A percentile compares a stretch with the other conserved stretches of the same genome.
phyloP scores from a whole-genome alignment of 2,888 invertebrate genomes.

The Tetrapedia diversipes region DNA sequence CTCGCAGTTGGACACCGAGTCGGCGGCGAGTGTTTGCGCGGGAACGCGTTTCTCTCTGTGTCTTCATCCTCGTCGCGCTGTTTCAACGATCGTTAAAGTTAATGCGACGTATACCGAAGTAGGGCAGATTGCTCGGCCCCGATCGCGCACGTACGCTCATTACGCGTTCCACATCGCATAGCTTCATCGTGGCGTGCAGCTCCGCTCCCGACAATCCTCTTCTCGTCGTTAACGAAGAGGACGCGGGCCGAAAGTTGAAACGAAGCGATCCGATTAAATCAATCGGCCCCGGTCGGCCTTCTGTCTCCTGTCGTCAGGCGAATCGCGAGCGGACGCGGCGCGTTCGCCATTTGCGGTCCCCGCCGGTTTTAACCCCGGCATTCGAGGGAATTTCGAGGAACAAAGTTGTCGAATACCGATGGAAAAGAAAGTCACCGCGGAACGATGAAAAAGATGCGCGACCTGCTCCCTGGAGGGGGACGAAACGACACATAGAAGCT shows the following conservation, averaged over 20 bases:
- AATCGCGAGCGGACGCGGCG: background rate
- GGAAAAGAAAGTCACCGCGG: constrained; percentile 12
- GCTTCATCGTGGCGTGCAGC: constrained; percentile 55
- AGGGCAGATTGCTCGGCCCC: constrained; percentile 63
- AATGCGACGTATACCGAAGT: constrained; percentile 66
- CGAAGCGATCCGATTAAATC: constrained; percentile 56
- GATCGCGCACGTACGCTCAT: constrained; percentile 68
- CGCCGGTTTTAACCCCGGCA: constrained; percentile 23
- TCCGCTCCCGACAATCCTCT: background rate
- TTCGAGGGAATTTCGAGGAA: constrained; percentile 51
- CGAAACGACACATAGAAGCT: constrained; percentile 39
- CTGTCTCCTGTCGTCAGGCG: background rate
- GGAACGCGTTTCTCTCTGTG: constrained; percentile 37
- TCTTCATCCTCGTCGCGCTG: constrained; percentile 56
- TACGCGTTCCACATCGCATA: constrained; percentile 66
- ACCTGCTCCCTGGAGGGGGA: background rate
- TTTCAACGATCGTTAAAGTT: constrained; percentile 65
- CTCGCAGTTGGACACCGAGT: constrained; percentile 34
- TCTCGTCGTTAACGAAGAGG: constrained; percentile 59
- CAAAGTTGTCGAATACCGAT: constrained; percentile 29
- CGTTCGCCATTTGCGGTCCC: constrained; percentile 39
- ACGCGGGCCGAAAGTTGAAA: constrained; percentile 58
- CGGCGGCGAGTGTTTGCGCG: constrained; percentile 13
- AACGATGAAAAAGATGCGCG: constrained; percentile 45
- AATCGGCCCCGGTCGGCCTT: constrained; percentile 9